phyloP scores from a whole-genome alignment of 2,797 vertebrate species.

The Neosalanx taihuensis region DNA sequence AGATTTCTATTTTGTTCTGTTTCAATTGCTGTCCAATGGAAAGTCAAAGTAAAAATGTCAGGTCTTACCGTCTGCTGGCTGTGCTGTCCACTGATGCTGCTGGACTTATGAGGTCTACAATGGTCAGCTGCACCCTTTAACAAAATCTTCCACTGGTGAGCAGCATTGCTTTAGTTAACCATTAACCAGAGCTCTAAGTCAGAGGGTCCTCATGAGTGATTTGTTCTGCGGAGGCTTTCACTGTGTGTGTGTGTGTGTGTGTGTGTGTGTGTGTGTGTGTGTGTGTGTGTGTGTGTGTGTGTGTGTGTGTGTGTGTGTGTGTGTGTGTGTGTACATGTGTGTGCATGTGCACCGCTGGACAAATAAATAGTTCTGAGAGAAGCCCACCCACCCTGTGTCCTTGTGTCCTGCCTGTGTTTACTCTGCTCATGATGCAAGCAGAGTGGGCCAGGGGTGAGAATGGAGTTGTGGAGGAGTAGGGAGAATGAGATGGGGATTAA shows the following conservation, averaged over 20 bases:
- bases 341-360: constrained; percentile 1
- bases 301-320: no score
- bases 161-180: neutral
- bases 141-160: neutral
- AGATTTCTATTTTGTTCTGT: no score
- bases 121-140: neutral
- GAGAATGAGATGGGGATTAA: neutral
- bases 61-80: neutral
- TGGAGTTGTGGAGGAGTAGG: neutral
- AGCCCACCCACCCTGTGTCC: neutral
- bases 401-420: constrained; percentile 3
- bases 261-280: neutral
- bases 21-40: neutral
- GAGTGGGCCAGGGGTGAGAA: neutral
- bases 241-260: neutral
- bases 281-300: constrained; percentile 2
- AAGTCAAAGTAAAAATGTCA: neutral
- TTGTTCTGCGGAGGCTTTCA: neutral
- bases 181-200: constrained; percentile 9
- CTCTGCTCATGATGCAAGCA: neutral
- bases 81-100: neutral
- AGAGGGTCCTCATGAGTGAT: neutral
- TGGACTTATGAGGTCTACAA: neutral
- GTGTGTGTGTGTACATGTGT: neutral
- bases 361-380: constrained; percentile 4